Evolutionary conservation across 2,113 vertebrate genomes (phyloP).

Genomic region (Mesitornis unicolor): DNA sequence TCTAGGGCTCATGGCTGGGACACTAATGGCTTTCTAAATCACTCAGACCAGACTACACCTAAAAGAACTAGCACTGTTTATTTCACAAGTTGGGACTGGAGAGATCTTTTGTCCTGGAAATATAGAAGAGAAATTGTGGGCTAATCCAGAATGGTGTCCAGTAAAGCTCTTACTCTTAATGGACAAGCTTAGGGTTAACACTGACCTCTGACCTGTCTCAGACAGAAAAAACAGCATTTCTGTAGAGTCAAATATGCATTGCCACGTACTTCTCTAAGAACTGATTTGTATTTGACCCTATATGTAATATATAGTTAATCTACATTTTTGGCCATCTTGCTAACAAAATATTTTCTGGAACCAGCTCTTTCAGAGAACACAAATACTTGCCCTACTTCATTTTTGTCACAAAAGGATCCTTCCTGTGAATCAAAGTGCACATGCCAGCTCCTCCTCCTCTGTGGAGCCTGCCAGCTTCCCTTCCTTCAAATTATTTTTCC

Average conservation of each 20-base stretch:
- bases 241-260: not conserved
- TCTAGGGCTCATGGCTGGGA: not conserved
- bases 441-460: not conserved
- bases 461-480: not conserved
- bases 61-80: not conserved
- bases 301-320: not conserved
- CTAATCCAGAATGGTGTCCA: not conserved
- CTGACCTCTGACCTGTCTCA: not conserved
- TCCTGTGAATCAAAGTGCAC: not conserved
- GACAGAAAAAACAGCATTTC: not conserved
- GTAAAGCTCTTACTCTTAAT: not conserved
- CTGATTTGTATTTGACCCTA: not conserved
- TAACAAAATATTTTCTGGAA: not conserved
- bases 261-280: not conserved
- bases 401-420: not conserved
- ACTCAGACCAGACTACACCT: not conserved
- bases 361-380: not conserved
- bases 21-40: not conserved
- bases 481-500: slow-evolving; percentile 5
- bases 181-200: not conserved
- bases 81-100: not conserved
- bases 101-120: not conserved
- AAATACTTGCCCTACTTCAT: not conserved
- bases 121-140: not conserved
- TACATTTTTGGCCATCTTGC: not conserved